phyloP scores from a whole-genome alignment of 2,888 invertebrate species.

The Eupithecia centaureata region DNA sequence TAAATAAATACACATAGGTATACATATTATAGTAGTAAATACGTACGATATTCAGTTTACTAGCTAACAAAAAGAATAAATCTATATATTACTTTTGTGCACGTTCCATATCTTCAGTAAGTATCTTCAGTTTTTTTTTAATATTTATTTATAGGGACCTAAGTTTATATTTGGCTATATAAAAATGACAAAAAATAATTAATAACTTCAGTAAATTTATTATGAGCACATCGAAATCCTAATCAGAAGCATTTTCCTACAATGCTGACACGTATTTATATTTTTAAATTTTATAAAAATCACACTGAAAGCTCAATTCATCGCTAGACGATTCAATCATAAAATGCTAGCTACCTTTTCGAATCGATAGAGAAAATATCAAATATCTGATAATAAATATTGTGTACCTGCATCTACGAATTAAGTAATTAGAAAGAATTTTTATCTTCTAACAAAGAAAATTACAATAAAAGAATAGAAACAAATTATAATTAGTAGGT shows the following conservation, averaged over 20 bases:
- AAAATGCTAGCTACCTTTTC: slow-evolving; percentile 1
- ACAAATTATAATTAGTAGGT: no score
- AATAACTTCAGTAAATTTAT: neutral
- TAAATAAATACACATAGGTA: no score
- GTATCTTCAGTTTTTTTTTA: neutral
- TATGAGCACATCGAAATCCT: slow-evolving; percentile 26
- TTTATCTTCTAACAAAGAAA: no score
- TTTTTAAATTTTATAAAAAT: slow-evolving; percentile 1
- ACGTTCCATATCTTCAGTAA: neutral
- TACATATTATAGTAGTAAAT: no score
- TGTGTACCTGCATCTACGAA: no score
- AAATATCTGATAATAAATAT: no score
- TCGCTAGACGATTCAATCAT: slow-evolving; percentile 15
- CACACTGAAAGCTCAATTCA: slow-evolving; percentile 26
- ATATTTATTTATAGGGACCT: no score
- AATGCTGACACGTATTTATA: slow-evolving; percentile 13
- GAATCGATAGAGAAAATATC: neutral
- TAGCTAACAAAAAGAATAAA: no score
- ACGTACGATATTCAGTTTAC: no score
- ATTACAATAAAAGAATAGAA: no score
- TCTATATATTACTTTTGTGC: neutral
- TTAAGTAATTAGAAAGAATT: no score
- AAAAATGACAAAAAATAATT: neutral
- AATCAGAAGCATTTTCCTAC: slow-evolving; percentile 24
- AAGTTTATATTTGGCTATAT: neutral